Evolutionary conservation across 2,797 vertebrate genomes (phyloP).

Genomic region (Cynodonichthys magdalenae): DNA sequence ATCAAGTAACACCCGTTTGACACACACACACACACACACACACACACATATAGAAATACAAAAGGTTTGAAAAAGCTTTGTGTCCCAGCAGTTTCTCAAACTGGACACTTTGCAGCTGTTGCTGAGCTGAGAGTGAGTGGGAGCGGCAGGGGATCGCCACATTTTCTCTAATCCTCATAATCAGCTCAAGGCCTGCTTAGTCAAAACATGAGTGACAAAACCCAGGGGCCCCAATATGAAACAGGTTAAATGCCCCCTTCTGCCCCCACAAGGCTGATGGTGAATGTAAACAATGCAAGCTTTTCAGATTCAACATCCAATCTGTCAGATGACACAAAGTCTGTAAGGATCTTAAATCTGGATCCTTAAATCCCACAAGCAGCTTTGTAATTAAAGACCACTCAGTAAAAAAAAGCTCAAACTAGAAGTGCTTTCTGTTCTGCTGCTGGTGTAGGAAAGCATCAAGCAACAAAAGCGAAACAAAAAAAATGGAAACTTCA

Average conservation of each 20-base stretch:
- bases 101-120: slow-evolving; percentile 64
- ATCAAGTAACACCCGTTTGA: slow-evolving; percentile 18
- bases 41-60: slow-evolving; percentile 18
- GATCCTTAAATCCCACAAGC: slow-evolving; percentile 1
- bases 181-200: slow-evolving; percentile 71
- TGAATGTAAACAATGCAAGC: slow-evolving; percentile 37
- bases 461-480: not conserved
- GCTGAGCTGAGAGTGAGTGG: slow-evolving; percentile 58
- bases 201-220: slow-evolving; percentile 75
- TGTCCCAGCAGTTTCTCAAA: slow-evolving; percentile 41
- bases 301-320: slow-evolving; percentile 23
- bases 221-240: slow-evolving; percentile 50
- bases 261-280: slow-evolving; percentile 45
- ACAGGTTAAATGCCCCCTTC: slow-evolving; percentile 47
- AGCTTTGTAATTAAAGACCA: slow-evolving; percentile 2
- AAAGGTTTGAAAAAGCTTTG: slow-evolving; percentile 30
- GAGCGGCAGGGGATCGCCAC: slow-evolving; percentile 58
- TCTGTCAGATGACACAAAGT: slow-evolving; percentile 21
- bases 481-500: slow-evolving; percentile 1
- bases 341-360: not conserved
- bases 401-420: not conserved
- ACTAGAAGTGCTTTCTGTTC: slow-evolving; percentile 14
- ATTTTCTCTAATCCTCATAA: slow-evolving; percentile 74
- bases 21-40: slow-evolving; percentile 6
- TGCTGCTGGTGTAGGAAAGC: not conserved